These are phyloP conservation scores for Circaetus cinerascens DNA, from an alignment of 2,113 vertebrate genomes.

Conservation along the genomic window DNA sequence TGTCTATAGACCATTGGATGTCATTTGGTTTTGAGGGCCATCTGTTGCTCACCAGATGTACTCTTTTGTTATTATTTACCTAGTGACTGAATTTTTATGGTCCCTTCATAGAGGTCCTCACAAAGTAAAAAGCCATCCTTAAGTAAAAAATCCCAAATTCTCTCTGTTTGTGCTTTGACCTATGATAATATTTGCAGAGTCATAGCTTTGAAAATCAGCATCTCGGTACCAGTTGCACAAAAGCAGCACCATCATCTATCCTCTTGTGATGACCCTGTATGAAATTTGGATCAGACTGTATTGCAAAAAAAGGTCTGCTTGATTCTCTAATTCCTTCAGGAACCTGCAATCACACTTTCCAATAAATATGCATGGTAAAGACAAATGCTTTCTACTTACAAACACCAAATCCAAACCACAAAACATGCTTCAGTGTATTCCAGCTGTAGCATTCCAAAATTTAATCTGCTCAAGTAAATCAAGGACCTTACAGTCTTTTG, in stretches of 20 bases:
- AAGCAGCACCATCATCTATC: background rate
- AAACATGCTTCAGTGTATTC: background rate
- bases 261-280: background rate
- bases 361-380: background rate
- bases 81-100: background rate
- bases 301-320: background rate
- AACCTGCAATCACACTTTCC: background rate
- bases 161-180: background rate
- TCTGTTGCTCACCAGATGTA: background rate
- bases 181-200: background rate
- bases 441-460: background rate
- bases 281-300: background rate
- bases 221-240: background rate
- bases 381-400: background rate
- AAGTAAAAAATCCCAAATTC: background rate
- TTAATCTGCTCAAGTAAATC: background rate
- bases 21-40: background rate
- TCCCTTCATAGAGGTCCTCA: background rate
- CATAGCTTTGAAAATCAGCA: background rate
- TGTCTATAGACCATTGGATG: background rate
- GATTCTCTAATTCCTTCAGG: background rate
- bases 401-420: background rate
- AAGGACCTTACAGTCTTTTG: background rate
- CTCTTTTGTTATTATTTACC: background rate
- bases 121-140: background rate